phyloP scores from a whole-genome alignment of 1,140 invertebrate genomes.

The Sycobia sp. region DNA sequence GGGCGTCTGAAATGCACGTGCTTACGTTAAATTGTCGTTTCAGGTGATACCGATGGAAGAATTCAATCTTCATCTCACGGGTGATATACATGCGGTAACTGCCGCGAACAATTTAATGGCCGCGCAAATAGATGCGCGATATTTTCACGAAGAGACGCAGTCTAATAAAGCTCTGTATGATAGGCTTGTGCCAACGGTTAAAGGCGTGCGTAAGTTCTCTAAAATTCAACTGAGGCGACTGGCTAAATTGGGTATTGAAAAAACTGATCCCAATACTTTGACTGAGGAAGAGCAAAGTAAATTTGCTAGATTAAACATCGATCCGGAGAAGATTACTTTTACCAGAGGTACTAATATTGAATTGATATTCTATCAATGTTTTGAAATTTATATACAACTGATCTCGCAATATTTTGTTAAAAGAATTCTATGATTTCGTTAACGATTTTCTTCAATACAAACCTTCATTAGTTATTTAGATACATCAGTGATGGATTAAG shows the following conservation, averaged over 20 bases:
- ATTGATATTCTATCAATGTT: not conserved
- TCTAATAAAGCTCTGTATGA: conserved; percentile 85
- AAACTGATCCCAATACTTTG: conserved; percentile 83
- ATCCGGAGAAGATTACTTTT: conserved; percentile 90
- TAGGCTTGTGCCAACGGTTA: conserved; percentile 82
- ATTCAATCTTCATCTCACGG: conserved; percentile 98
- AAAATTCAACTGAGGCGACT: conserved; percentile 82
- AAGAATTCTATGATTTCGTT: no score
- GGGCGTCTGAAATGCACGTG: no score
- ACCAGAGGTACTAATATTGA: conserved; percentile 73
- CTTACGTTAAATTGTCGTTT: no score
- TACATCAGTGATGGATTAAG: no score
- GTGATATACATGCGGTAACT: conserved; percentile 97
- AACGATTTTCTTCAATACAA: no score
- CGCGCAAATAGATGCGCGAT: conserved; percentile 91
- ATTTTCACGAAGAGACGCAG: conserved; percentile 95
- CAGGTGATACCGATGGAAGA: conserved; percentile 99
- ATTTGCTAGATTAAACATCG: conserved; percentile 91
- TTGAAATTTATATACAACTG: no score
- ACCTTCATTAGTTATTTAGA: no score
- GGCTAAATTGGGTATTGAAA: conserved; percentile 82
- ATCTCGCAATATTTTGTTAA: no score
- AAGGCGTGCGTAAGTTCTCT: conserved; percentile 80
- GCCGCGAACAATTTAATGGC: conserved; percentile 97
- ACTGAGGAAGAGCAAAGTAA: conserved; percentile 77